These are phyloP conservation scores for Embidobia sp. DNA, from an alignment of 2,888 invertebrate species.

Conservation along the genomic window DNA sequence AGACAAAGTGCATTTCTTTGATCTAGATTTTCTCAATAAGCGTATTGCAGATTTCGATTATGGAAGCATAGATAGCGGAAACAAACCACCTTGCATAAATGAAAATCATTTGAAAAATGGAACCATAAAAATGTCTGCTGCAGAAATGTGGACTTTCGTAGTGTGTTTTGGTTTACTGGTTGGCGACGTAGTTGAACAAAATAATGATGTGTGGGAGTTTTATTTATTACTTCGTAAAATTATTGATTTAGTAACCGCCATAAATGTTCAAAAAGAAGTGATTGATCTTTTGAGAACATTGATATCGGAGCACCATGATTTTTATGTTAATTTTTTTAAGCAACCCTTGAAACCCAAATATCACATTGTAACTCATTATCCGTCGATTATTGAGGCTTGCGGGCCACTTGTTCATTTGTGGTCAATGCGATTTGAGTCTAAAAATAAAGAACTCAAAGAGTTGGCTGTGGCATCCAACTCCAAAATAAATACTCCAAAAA, in stretches of 20 bases:
- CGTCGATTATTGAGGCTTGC: slow-evolving; percentile 4
- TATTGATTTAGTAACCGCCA: slow-evolving; percentile 13
- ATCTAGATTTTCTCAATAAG: slow-evolving; percentile 51
- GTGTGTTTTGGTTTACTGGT: slow-evolving; percentile 49
- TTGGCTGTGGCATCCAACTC: neutral
- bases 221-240: slow-evolving; percentile 39
- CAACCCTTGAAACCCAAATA: slow-evolving; percentile 32
- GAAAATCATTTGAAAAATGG: slow-evolving; percentile 36
- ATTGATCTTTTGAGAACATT: slow-evolving; percentile 3
- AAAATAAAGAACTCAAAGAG: slow-evolving; percentile 30
- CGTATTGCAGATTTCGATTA: slow-evolving; percentile 31
- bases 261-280: slow-evolving; percentile 15
- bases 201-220: slow-evolving; percentile 46
- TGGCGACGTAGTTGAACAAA: slow-evolving; percentile 40
- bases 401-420: slow-evolving; percentile 42
- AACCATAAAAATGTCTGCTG: slow-evolving; percentile 48
- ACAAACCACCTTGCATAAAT: slow-evolving; percentile 29
- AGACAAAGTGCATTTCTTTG: slow-evolving; percentile 12
- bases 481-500: neutral
- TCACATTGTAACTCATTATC: slow-evolving; percentile 24
- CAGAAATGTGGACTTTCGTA: slow-evolving; percentile 60
- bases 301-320: slow-evolving; percentile 38
- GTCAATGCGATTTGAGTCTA: slow-evolving; percentile 49
- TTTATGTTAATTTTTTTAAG: slow-evolving; percentile 19
- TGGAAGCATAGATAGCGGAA: slow-evolving; percentile 25